Conservation (phyloP, 2,113 vertebrate genomes). For the Thunnus maccoyii region DNA sequence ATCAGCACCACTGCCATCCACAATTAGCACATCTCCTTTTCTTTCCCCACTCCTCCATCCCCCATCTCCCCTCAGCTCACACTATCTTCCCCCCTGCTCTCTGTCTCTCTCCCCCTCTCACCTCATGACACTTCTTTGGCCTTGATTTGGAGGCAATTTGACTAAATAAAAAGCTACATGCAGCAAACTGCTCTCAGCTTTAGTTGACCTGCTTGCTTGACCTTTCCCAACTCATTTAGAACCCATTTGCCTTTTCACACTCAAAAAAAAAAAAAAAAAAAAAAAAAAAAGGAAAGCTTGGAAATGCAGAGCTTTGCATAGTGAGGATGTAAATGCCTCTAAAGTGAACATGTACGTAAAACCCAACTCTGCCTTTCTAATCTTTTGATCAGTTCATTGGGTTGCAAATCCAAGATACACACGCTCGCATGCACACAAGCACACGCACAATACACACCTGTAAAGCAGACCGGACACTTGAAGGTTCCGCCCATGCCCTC, state of each 20-base stretch:
- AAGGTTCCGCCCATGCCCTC: constrained; percentile 99
- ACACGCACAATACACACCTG: constrained; percentile 86
- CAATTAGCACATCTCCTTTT: constrained; percentile 86
- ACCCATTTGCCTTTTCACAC: constrained; percentile 65
- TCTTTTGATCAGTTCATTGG: neutral
- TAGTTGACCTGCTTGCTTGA: constrained; percentile 55
- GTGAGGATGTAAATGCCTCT: constrained; percentile 24
- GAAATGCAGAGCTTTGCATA: constrained; percentile 33
- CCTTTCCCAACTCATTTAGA: constrained; percentile 79
- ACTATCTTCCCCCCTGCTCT: constrained; percentile 52
- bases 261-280: neutral
- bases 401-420: neutral
- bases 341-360: constrained; percentile 23
- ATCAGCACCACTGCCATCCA: constrained; percentile 87
- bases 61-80: constrained; percentile 63
- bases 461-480: constrained; percentile 99
- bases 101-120: constrained; percentile 51
- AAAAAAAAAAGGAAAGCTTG: constrained; percentile 4
- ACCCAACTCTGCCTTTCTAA: neutral
- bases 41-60: constrained; percentile 58
- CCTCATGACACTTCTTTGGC: constrained; percentile 77
- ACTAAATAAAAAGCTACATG: constrained; percentile 79
- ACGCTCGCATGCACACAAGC: neutral
- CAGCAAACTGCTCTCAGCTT: constrained; percentile 72
- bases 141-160: constrained; percentile 79